Base-by-base conservation (phyloP, 2,888 invertebrate species). In the Archips crataeganus region DNA sequence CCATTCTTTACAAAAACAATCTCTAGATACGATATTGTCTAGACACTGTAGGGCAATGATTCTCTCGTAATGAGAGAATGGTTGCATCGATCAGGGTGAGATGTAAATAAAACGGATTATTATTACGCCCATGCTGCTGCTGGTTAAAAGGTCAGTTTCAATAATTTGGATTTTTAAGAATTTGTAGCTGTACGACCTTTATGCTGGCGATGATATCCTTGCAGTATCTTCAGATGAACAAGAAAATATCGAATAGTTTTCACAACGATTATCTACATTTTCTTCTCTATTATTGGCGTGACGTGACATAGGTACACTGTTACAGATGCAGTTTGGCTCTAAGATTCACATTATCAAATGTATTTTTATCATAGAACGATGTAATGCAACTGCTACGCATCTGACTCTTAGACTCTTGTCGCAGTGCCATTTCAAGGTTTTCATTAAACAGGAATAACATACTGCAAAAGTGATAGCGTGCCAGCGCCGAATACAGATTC, bases 391-490 rank as follows among this genome's bases (percentile, higher is more conserved):
- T 57, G 32, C 32, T 11, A 57, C 57, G 10, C 2, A 11, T 54
- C 3, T 23, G 32, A 9, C 9, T 23, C 13, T 57, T 32, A 32
- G 32, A 32, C 57, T 32, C 13, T 13, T 47, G 63, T 62, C 15
- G 39, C 60, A 42, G 15, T 45, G n/a, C 11, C 57, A 36, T 57
- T 23, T 47, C 62, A 47, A 42, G 49, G 23, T 15, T 63, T 47
- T 62, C 73, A 49, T 63, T 59, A 64, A 73, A 67, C 9, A 54
- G 23, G 23, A 23, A 23, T 23, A 23, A 23, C 23, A 23, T 23
- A 23, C 23, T 23, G 23, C 1, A 23, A 23, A 23, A 23, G 23
- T 23, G 23, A 23, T n/a, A n/a, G n/a, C n/a, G n/a, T n/a, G n/a
- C n/a, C n/a, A n/a, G n/a, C n/a, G n/a, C n/a, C n/a, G n/a, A n/a